Evolutionary conservation across 2,113 vertebrate species (phyloP).

Genomic region (Cavia porcellus): DNA sequence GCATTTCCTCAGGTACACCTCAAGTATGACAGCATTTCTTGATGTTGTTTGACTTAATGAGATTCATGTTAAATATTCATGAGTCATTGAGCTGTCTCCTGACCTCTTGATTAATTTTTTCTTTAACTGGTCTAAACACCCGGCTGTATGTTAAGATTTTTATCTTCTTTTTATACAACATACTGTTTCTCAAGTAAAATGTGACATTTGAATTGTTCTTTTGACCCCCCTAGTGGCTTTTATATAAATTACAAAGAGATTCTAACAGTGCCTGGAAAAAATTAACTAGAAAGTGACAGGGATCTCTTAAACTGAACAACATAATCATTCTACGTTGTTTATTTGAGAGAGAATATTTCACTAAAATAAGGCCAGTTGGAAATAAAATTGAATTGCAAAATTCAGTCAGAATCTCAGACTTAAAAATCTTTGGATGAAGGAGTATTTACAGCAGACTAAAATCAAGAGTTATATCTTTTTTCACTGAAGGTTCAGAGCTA

Average conservation of each 20-base stretch:
- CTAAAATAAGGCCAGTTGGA: not conserved
- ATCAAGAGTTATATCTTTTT: not conserved
- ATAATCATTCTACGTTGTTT: not conserved
- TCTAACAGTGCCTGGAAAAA: constrained; percentile 39
- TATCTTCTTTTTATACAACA: constrained; percentile 47
- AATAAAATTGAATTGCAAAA: constrained; percentile 43
- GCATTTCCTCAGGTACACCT: constrained; percentile 37
- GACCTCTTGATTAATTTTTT: constrained; percentile 74
- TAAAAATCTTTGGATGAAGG: not conserved
- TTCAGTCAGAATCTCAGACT: not conserved
- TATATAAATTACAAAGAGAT: constrained; percentile 54
- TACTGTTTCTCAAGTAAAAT: constrained; percentile 55
- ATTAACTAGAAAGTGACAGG: constrained; percentile 44
- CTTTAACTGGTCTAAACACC: constrained; percentile 61
- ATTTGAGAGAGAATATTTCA: not conserved
- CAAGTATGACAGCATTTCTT: constrained; percentile 50
- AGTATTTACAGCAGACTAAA: not conserved
- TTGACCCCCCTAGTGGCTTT: not conserved
- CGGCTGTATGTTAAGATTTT: constrained; percentile 50
- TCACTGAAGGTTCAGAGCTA: not conserved
- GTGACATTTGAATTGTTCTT: constrained; percentile 45
- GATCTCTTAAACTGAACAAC: not conserved
- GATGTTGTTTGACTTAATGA: constrained; percentile 63
- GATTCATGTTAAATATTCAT: constrained; percentile 78
- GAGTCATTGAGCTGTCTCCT: constrained; percentile 59